Conservation (phyloP, 2,888 invertebrate species). For the Nipponacmea schrenckii region DNA sequence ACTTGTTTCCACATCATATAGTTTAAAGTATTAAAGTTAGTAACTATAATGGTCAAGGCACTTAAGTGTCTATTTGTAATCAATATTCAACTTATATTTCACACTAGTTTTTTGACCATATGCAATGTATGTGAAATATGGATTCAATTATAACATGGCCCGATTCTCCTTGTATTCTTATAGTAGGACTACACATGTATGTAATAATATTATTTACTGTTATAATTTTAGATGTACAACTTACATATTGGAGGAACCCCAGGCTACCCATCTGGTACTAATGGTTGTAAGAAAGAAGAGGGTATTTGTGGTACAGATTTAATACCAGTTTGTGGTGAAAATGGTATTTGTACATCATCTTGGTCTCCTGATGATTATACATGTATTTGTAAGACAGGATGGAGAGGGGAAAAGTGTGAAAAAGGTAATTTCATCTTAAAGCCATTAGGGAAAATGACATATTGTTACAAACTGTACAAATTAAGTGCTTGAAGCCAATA, state of each 20-base stretch:
- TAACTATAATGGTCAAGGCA: no score
- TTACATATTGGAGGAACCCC: slow-evolving; percentile 80
- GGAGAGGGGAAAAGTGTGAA: slow-evolving; percentile 78
- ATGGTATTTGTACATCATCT: slow-evolving; percentile 89
- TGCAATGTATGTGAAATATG: no score
- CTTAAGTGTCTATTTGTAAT: no score
- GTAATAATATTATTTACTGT: background rate
- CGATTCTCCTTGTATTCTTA: no score
- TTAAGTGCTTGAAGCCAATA: no score
- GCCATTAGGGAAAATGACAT: background rate
- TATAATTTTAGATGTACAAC: slow-evolving; percentile 82
- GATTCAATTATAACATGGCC: no score
- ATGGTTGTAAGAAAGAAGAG: slow-evolving; percentile 92
- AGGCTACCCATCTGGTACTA: slow-evolving; percentile 72
- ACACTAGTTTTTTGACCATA: no score
- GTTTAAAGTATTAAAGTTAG: no score
- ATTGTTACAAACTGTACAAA: background rate
- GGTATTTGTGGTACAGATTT: slow-evolving; percentile 75
- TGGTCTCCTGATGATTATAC: slow-evolving; percentile 72
- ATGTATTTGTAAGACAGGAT: slow-evolving; percentile 95
- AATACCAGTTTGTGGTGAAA: slow-evolving; percentile 53
- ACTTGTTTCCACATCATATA: no score
- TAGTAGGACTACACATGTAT: no score
- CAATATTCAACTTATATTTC: no score
- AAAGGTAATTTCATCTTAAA: slow-evolving; percentile 40